Base-by-base conservation (phyloP, 1,140 invertebrate genomes). In the Aphaenogaster rudis region DNA sequence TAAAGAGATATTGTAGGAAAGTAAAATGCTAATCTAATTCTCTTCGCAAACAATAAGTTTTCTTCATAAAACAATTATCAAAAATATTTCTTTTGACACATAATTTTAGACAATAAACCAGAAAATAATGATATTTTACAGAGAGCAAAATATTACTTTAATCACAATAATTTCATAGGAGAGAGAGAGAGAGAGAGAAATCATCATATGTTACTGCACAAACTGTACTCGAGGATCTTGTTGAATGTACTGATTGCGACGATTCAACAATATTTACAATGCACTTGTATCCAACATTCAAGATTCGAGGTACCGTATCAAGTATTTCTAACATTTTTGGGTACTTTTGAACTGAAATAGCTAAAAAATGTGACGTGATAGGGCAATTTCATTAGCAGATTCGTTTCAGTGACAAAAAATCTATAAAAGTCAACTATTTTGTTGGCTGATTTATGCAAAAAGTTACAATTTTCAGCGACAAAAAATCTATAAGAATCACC, bases 261-360 rank as follows among this genome's bases (percentile, higher is more conserved):
- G 6, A 6, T 50, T 52, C 61, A 17, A 1, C 33, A 17, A 39
- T n/a, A 36, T 79, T 64, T 52, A 13, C 61, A 36, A 48, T 39
- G 45, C 17, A 21, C 61, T 78, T 78, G 74, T 50, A 52, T 13
- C 11, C 9, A 45, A 21, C 8, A 67, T 67, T 80, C 45, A 42
- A 13, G 9, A 39, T 66, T 66, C 13, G n/a, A 52, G 3, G 8
- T 5, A 3, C 6, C 2, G n/a, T 5, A n/a, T 48, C 15, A 11
- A 52, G 15, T 45, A 21, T 28, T n/a, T 52, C 8, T 15, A 36
- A 33, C 13, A 11, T 28, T 28, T 28, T 28, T 28, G 28, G 28
- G 28, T 28, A 28, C 28, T 28, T 28, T 28, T 28, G 0, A 28
- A 28, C 28, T 28, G 28, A 28, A 28, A 28, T 28, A 28, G 28